phyloP scores from a whole-genome alignment of 2,797 vertebrate genomes.

The Euphonia xanthogaster region DNA sequence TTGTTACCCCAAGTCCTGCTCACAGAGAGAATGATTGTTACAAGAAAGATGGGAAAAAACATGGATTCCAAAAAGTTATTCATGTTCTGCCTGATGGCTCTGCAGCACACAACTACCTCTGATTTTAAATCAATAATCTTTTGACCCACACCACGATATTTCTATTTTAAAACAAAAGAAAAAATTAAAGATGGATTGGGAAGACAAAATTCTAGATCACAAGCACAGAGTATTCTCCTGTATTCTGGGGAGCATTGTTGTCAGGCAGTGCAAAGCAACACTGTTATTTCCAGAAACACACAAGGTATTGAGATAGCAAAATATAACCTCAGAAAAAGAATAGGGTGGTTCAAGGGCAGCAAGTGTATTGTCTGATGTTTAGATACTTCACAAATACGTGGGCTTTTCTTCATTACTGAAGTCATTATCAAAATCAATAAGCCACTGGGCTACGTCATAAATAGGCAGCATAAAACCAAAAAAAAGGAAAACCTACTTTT shows the following conservation, averaged over 20 bases:
- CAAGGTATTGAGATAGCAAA: background rate
- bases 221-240: rapidly evolving
- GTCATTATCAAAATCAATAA: slow-evolving; percentile 4
- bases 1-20: rapidly evolving
- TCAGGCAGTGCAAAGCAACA: background rate
- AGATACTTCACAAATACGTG: background rate
- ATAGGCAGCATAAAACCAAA: slow-evolving; percentile 4
- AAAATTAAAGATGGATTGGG: background rate
- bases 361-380: background rate
- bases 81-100: background rate
- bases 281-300: background rate
- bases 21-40: background rate
- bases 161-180: background rate
- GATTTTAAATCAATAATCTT: background rate
- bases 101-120: background rate
- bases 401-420: slow-evolving; percentile 15
- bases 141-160: background rate
- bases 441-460: slow-evolving; percentile 6
- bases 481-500: background rate
- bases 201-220: background rate
- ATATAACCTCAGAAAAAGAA: background rate
- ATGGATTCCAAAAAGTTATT: background rate
- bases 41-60: background rate
- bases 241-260: background rate
- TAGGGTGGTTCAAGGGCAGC: background rate